Conservation (phyloP, 2,888 invertebrate species). For the Lymantria dispar region DNA sequence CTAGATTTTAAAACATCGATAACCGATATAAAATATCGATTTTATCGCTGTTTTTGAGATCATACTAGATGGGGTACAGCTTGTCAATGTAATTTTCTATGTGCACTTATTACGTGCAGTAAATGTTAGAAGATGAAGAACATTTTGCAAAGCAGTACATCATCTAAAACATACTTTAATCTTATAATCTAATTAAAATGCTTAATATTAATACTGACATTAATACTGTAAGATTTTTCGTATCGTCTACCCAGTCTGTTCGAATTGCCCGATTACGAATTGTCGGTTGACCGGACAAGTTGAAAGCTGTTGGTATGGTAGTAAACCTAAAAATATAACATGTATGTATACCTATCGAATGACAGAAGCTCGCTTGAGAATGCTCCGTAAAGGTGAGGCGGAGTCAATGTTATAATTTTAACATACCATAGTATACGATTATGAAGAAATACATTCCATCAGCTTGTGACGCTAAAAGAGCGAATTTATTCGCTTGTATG, state of each 20-base stretch:
- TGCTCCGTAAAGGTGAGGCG: constrained; percentile 28
- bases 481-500: background rate
- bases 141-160: constrained; percentile 46
- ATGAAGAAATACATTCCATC: background rate
- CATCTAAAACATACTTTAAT: constrained; percentile 40
- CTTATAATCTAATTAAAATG: constrained; percentile 41
- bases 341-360: constrained; percentile 21
- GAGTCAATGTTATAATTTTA: constrained; percentile 15
- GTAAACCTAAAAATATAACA: constrained; percentile 22
- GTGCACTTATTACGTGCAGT: constrained; percentile 4
- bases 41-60: constrained; percentile 20
- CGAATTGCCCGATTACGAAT: constrained; percentile 20
- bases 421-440: constrained; percentile 3
- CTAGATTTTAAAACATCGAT: constrained; percentile 29
- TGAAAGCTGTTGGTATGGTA: constrained; percentile 26
- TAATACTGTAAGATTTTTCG: constrained; percentile 57
- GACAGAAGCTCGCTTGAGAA: constrained; percentile 32
- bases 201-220: constrained; percentile 27
- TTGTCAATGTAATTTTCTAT: constrained; percentile 9
- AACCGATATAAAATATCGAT: constrained; percentile 31
- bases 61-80: constrained; percentile 14
- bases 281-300: constrained; percentile 13
- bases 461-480: background rate
- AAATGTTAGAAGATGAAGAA: constrained; percentile 44
- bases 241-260: constrained; percentile 38